Base-by-base conservation (phyloP, 2,888 invertebrate species). In the Clivina fossor region DNA sequence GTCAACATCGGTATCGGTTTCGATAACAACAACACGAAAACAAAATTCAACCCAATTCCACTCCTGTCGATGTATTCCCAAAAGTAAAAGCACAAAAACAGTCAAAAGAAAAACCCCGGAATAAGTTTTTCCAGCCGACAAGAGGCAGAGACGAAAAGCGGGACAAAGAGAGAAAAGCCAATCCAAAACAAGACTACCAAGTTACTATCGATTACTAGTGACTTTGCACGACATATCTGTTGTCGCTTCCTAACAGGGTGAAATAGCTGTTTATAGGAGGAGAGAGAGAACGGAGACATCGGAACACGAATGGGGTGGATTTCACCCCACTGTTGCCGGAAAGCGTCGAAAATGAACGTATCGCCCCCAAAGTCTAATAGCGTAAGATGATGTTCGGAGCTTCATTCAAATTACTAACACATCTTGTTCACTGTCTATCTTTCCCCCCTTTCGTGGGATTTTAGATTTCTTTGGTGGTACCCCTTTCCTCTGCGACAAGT, bases 241-340 rank as follows among this genome's bases (percentile, higher is more conserved):
- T 71, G 72, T 73, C 72, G 72, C 71, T 70, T 72, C n/a, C 70
- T 71, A 70, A 71, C 71, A 71, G 70, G 71, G 70, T 68, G 71
- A 71, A 73, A 71, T 71, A 68, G 71, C 71, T 71, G 71, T 72
- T 72, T 71, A 72, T 71, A 69, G 70, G 68, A 66, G 5, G n/a
- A 13, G 33, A 11, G 11, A 33, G 26, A 24, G 26, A 9, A 24
- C 26, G 26, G 26, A 24, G 5, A 24, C 26, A 24, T 7, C 26
- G 9, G 4, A 24, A 24, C 4, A 24, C 26, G 26, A 24, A 24
- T 24, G 26, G 9, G 26, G 26, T 24, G 26, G 9, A 32, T 28
- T 46, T 32, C n/a, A 11, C 32, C 32, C 46, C 33, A 33, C 33
- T 32, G 15, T 24, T 24, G 4, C 9, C 26, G 9, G 4, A 24